Percentiles rank a stretch among this genome's conserved stretches.
Conservation (phyloP, 2,888 invertebrate genomes). For the Hemicrepidius hirtus region DNA sequence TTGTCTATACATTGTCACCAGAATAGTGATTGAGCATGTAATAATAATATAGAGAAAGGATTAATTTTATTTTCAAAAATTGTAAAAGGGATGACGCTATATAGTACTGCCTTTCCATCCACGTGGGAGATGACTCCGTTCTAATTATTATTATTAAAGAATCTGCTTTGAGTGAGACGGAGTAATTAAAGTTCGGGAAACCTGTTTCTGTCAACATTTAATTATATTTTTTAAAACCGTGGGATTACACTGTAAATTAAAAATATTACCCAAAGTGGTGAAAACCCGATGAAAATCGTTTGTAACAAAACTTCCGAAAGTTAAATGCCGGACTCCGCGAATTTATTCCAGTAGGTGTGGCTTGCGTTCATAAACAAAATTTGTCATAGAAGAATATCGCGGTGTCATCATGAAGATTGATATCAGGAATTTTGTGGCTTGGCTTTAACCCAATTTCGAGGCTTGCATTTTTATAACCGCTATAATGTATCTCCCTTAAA, state of each 20-base stretch:
- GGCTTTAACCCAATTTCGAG: constrained; percentile 21
- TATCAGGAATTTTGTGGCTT: constrained; percentile 21
- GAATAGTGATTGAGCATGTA: no score
- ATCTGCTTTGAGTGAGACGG: background rate
- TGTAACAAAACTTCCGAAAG: constrained; percentile 1
- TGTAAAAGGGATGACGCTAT: no score
- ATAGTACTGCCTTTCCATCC: background rate
- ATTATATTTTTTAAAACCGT: background rate
- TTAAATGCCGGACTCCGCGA: background rate
- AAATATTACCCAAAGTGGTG: background rate
- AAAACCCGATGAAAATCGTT: background rate
- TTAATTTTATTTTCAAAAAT: no score
- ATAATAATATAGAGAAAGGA: no score
- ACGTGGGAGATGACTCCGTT: background rate
- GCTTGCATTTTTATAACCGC: constrained; percentile 16
- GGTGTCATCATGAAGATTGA: constrained; percentile 35
- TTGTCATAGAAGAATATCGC: constrained; percentile 31
- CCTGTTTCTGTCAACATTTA: background rate
- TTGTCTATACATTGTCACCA: no score
- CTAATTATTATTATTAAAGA: constrained; percentile 8
- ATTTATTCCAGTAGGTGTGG: constrained; percentile 32
- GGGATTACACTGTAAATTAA: no score
- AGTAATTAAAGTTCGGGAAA: background rate
- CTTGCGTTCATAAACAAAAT: constrained; percentile 33
- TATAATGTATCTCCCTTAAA: constrained; percentile 16